Percentiles rank a stretch among this genome's conserved stretches.
These are phyloP conservation scores for Propithecus perrieri DNA, from an alignment of 2,797 vertebrate species.

Conservation along the genomic window DNA sequence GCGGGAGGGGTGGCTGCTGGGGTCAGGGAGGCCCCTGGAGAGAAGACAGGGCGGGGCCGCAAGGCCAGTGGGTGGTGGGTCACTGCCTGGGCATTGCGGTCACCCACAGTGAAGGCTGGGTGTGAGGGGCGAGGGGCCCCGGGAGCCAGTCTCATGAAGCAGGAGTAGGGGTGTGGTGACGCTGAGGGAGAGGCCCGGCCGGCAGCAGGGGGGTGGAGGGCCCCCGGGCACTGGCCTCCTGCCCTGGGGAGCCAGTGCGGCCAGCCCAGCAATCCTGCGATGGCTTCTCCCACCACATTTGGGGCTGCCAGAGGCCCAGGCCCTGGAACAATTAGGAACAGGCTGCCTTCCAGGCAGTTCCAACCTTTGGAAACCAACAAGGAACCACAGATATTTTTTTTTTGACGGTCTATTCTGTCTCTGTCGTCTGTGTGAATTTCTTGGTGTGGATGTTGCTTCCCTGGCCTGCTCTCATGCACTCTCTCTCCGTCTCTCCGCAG, in stretches of 20 bases:
- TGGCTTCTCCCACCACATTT: not conserved
- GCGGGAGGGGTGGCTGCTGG: not conserved
- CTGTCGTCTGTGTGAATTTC: not conserved
- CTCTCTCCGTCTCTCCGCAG: not conserved
- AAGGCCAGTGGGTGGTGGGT: not conserved
- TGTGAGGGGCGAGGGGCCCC: not conserved
- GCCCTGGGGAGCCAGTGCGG: accelerated
- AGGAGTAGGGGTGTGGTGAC: accelerated
- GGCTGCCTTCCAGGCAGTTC: not conserved
- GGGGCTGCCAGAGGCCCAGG: not conserved
- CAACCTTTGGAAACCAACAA: not conserved
- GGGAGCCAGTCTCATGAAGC: not conserved
- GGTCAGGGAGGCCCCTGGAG: not conserved
- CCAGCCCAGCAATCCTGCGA: too few species aligned
- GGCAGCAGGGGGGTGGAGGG: not conserved
- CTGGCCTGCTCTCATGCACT: not conserved
- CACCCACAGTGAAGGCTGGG: too few species aligned
- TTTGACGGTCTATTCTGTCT: not conserved
- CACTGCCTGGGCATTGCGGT: too few species aligned
- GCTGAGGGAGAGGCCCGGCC: accelerated
- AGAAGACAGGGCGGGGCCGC: not conserved
- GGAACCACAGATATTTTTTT: not conserved
- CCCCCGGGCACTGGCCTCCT: not conserved
- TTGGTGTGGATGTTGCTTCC: not conserved
- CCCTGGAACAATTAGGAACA: not conserved